Conservation (phyloP, 2,113 vertebrate species). For the Carollia perspicillata region DNA sequence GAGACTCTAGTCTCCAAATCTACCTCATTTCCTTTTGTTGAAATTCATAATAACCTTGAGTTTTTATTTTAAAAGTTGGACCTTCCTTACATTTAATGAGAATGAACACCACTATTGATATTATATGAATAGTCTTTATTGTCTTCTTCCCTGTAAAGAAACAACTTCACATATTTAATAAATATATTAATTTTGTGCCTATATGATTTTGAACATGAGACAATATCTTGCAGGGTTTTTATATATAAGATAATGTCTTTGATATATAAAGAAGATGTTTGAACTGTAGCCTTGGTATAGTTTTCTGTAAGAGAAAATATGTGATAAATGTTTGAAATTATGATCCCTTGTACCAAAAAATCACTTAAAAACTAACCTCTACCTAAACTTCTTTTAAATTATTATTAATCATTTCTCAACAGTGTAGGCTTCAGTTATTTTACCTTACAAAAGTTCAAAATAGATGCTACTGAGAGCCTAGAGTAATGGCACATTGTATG, state of each 20-base stretch:
- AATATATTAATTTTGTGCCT: not conserved
- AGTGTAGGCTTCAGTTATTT: not conserved
- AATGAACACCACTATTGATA: not conserved
- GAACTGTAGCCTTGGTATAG: not conserved
- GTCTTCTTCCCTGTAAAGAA: not conserved
- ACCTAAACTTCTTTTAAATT: not conserved
- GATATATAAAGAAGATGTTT: not conserved
- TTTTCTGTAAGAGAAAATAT: not conserved
- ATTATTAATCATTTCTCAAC: not conserved
- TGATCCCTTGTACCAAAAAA: not conserved
- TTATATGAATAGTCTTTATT: not conserved
- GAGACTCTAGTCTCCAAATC: not conserved
- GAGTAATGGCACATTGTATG: not conserved
- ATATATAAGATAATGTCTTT: not conserved
- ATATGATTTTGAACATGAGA: not conserved
- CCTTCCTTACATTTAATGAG: not conserved
- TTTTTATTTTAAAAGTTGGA: not conserved
- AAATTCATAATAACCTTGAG: not conserved
- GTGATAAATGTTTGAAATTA: not conserved
- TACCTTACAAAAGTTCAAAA: not conserved
- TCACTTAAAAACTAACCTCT: not conserved
- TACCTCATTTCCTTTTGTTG: not conserved
- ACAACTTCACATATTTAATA: not conserved
- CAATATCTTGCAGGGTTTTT: not conserved
- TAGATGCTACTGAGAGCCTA: not conserved